Percentiles rank a stretch among this genome's conserved stretches.
phyloP scores from a whole-genome alignment of 2,797 vertebrate genomes.

The Protonibea diacanthus region DNA sequence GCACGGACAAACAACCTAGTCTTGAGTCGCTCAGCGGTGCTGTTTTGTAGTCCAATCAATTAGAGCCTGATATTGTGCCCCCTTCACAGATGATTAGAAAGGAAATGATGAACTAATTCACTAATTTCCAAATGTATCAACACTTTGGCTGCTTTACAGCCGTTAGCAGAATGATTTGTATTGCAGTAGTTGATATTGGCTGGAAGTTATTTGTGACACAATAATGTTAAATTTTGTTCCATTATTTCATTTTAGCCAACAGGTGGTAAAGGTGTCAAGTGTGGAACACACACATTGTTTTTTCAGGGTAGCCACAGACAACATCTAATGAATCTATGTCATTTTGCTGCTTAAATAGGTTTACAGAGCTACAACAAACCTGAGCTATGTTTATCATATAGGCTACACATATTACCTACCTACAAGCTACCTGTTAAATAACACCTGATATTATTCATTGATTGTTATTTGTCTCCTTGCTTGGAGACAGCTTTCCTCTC shows the following conservation, averaged over 20 bases:
- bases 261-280: not conserved
- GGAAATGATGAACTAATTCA: not conserved
- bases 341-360: too few species aligned
- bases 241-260: not conserved
- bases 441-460: not conserved
- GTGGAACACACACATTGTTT: too few species aligned
- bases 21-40: not conserved
- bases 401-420: not conserved
- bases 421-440: not conserved
- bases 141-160: not conserved
- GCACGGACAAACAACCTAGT: not conserved
- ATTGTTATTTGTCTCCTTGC: not conserved
- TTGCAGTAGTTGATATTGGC: not conserved
- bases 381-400: not conserved
- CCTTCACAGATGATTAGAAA: not conserved
- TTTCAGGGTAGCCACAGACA: too few species aligned
- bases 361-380: not conserved
- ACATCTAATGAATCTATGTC: too few species aligned
- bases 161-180: not conserved
- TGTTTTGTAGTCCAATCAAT: not conserved
- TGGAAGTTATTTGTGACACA: not conserved
- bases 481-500: not conserved
- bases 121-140: not conserved
- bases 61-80: not conserved
- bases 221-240: not conserved